Percentiles rank a stretch among this genome's conserved stretches.
Evolutionary conservation across 2,113 vertebrate species (phyloP).

Genomic region (Amphiprion percula): DNA sequence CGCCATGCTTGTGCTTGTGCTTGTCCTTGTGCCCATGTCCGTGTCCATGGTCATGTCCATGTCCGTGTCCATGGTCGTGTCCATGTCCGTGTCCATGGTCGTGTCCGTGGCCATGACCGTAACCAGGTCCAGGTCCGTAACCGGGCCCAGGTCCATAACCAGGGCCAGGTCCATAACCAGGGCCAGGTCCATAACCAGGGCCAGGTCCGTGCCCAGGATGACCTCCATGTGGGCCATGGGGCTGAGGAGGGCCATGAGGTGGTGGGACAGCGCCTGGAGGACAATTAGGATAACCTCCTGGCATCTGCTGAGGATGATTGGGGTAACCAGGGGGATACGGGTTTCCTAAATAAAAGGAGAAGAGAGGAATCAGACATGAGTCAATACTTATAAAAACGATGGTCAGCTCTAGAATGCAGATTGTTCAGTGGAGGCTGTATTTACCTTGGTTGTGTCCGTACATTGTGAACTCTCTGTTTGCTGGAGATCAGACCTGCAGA

Average conservation of each 20-base stretch:
- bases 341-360: constrained; percentile 48
- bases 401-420: background rate
- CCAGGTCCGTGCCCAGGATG: constrained; percentile 8
- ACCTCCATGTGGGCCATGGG: constrained; percentile 18
- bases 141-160: background rate
- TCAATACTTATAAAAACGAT: background rate
- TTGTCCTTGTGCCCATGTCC: constrained; percentile 16
- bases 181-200: constrained; percentile 1
- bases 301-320: constrained; percentile 36
- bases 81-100: background rate
- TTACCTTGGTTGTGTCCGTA: constrained; percentile 76
- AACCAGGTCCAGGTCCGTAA: background rate
- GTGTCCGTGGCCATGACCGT: constrained; percentile 6
- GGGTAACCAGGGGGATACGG: constrained; percentile 64
- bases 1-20: constrained; percentile 30
- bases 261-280: constrained; percentile 47
- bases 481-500: constrained; percentile 20
- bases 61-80: constrained; percentile 16
- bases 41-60: background rate
- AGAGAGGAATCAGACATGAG: background rate
- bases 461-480: constrained; percentile 60
- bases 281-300: constrained; percentile 42
- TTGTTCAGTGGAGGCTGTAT: background rate
- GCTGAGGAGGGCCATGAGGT: constrained; percentile 46
- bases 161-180: background rate